Conservation (phyloP, 2,113 vertebrate genomes). For the Cyphomyrus plagiostoma region DNA sequence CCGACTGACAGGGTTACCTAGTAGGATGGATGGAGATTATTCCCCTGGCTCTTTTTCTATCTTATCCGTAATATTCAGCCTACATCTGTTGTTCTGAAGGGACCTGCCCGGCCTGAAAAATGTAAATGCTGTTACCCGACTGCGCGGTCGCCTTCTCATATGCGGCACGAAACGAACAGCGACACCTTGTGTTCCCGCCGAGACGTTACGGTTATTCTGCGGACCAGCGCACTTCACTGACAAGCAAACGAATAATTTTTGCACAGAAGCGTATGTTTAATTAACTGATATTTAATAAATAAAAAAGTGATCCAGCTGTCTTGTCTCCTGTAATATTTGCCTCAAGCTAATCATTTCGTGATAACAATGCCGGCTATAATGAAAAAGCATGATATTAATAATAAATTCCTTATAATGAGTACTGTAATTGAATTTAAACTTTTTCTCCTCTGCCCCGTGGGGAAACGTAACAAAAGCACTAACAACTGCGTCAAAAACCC, state of each 20-base stretch:
- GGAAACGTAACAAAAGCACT: background rate
- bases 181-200: conserved; percentile 19
- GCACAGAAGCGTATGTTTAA: background rate
- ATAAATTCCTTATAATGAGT: background rate
- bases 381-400: background rate
- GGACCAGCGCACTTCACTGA: background rate
- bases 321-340: background rate
- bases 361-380: background rate
- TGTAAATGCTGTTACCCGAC: conserved; percentile 21
- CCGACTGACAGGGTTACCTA: conserved; percentile 42
- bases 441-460: background rate
- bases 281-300: background rate
- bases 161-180: conserved; percentile 19
- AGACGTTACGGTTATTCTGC: background rate
- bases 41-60: conserved; percentile 47
- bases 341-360: background rate
- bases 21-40: conserved; percentile 67
- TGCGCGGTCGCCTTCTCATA: conserved; percentile 5
- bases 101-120: conserved; percentile 31
- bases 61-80: conserved; percentile 25
- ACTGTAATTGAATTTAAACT: background rate
- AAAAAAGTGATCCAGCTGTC: background rate
- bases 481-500: background rate
- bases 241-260: background rate
- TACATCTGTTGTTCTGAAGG: conserved; percentile 21